Conservation (phyloP, 2,888 invertebrate species). For the Eubasilissa splendida region DNA sequence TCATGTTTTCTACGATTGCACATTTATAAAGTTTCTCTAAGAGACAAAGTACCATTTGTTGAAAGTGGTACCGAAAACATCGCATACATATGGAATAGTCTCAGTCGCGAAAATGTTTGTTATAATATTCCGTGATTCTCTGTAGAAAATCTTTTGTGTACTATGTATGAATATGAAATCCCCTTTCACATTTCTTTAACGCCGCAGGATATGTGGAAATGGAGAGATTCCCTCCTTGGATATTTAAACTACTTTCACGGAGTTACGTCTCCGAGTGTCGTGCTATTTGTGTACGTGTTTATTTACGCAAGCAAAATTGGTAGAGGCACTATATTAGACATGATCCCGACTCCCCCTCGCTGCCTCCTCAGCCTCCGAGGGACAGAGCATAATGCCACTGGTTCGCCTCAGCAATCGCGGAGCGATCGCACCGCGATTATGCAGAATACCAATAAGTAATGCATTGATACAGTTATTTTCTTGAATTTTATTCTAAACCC, state of each 20-base stretch:
- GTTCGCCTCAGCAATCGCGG: neutral
- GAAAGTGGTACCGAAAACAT: constrained; percentile 8
- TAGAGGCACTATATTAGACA: constrained; percentile 28
- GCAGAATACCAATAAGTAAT: no score
- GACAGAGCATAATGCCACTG: neutral
- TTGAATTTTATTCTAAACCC: no score
- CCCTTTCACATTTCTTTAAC: constrained; percentile 29
- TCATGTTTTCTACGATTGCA: no score
- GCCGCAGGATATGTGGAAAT: constrained; percentile 35
- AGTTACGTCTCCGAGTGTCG: constrained; percentile 23
- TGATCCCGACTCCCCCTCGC: neutral
- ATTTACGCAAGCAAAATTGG: constrained; percentile 24
- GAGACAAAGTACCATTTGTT: constrained; percentile 13
- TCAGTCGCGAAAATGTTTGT: constrained; percentile 22
- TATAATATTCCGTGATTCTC: constrained; percentile 31
- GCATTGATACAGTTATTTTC: no score
- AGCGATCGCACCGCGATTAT: no score
- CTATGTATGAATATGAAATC: constrained; percentile 30
- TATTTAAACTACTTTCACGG: constrained; percentile 30
- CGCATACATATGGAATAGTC: constrained; percentile 21
- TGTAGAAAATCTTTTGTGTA: constrained; percentile 31
- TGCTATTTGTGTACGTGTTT: constrained; percentile 33
- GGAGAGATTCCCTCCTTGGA: constrained; percentile 15
- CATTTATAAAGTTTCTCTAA: neutral
- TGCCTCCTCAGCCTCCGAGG: neutral